Conservation (phyloP, 2,113 vertebrate genomes). For the Argyrosomus japonicus region DNA sequence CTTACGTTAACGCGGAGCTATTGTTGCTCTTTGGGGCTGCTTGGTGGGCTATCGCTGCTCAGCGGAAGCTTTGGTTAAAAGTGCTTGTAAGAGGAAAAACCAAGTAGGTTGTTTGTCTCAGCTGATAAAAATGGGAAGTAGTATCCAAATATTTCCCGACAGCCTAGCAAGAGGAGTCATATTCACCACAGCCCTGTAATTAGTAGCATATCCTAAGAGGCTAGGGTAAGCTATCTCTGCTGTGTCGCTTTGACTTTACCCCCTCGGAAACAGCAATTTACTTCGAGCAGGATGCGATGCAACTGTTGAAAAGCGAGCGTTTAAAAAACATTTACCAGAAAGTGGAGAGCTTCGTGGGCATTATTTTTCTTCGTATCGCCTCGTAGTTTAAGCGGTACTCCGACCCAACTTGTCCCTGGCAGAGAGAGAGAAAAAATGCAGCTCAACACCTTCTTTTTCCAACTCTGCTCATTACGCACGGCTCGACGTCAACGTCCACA, state of each 20-base stretch:
- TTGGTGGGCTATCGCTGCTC: slow-evolving; percentile 47
- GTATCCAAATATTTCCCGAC: slow-evolving; percentile 8
- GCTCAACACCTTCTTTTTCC: slow-evolving; percentile 84
- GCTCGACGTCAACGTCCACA: slow-evolving; percentile 76
- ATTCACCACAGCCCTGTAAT: slow-evolving; percentile 71
- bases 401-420: slow-evolving; percentile 77
- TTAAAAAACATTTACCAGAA: slow-evolving; percentile 63
- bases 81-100: slow-evolving; percentile 32
- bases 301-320: slow-evolving; percentile 67
- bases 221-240: slow-evolving; percentile 75
- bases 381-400: slow-evolving; percentile 61
- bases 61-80: slow-evolving; percentile 53
- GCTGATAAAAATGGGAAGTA: slow-evolving; percentile 34
- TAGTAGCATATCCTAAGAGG: slow-evolving; percentile 78
- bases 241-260: slow-evolving; percentile 67
- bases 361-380: slow-evolving; percentile 44
- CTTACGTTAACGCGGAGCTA: slow-evolving; percentile 68
- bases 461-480: slow-evolving; percentile 81
- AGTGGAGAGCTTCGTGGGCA: slow-evolving; percentile 34
- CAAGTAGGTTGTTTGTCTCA: slow-evolving; percentile 1
- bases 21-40: slow-evolving; percentile 64
- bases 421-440: slow-evolving; percentile 74
- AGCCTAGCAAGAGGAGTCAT: slow-evolving; percentile 43
- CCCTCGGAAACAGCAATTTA: slow-evolving; percentile 55
- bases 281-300: slow-evolving; percentile 38